Base-by-base conservation (phyloP, 1,140 invertebrate species). In the Coptotermes formosanus region DNA sequence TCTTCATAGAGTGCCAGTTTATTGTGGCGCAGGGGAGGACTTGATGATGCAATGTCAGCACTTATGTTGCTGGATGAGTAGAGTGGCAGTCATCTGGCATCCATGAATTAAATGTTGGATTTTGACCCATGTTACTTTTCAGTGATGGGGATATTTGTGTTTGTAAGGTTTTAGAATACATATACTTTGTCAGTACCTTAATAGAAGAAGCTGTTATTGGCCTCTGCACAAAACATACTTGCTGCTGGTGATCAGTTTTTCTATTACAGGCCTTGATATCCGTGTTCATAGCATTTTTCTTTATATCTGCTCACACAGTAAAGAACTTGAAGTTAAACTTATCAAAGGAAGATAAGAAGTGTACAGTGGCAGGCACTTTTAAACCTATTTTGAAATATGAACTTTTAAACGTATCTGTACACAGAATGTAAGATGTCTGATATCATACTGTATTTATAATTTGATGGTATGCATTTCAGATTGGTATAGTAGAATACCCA, bases 141-240 rank as follows among this genome's bases (percentile, higher is more conserved):
- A 75, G 2, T 75, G 64, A 75, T 30, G 64, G 64, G 64, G n/a
- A 8, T 30, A 16, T 75, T 75, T 75, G 64, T 30, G 25, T n/a
- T 8, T 25, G 14, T 75, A 75, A 75, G 64, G 64, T n/a, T 75
- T 75, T 75, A 19, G 30, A 75, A 75, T 75, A 75, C 64, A 75
- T 75, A 75, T 75, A 75, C 64, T 75, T 75, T 75, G 25, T n/a
- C 64, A 75, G 64, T 75, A 75, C 64, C 64, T n/a, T 75, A 75
- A n/a, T 75, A 30, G 64, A 75, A 75, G 9, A 75, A 9, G 25
- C n/a, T 75, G n/a, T 75, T 75, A 30, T 75, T n/a, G n/a, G 64
- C 25, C 14, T 75, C 64, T 75, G 64, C 25, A 75, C 25, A 75
- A 75, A 75, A 75, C 11, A 75, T n/a, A 75, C 11, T n/a, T n/a